Base-by-base conservation (phyloP, 2,888 invertebrate genomes). In the Archips xylosteana region DNA sequence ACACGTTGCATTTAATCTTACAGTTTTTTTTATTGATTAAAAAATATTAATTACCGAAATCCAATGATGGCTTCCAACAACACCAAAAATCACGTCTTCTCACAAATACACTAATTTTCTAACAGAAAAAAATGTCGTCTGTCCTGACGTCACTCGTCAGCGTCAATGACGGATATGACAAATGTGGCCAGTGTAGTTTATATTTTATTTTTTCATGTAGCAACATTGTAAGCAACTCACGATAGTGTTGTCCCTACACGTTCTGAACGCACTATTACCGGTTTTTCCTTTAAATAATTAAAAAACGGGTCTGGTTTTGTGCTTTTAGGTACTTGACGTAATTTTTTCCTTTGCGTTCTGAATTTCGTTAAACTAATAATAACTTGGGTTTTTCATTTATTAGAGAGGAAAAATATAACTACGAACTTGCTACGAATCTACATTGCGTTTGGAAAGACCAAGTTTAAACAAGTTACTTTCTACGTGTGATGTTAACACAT, bases 51-150 rank as follows among this genome's bases (percentile, higher is more conserved):
- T 74, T 74, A 74, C 74, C 74, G 63, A 64, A 49, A 49, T 49
- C n/a, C 70, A 61, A 51, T 59, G 70, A 51, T 65, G 69, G 61
- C 59, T 70, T 74, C 60, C 60, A 65, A 54, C n/a, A 60, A 39
- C 65, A 23, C 60, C 73, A 69, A 51, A 71, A 74, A 70, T 74
- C 74, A 74, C 74, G 54, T 57, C 74, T 69, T 60, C 74, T 42
- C 70, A 45, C 70, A 45, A 70, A 54, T 74, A 65, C 69, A 54
- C 54, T 13, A 65, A 70, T 70, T 70, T 74, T 74, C 68, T 39
- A 70, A 70, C 65, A 74, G 73, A 74, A 70, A 74, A 70, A 74
- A 74, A 54, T 23, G 54, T 54, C 54, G 49, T 49, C 15, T 68
- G 36, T 68, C 68, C 63, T 64, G 62, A n/a, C 60, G 36, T 36